Evolutionary conservation across 2,888 invertebrate species (phyloP), one percentile per base, ranked within the genome.

Genomic region (Ptychoptera contaminata): DNA sequence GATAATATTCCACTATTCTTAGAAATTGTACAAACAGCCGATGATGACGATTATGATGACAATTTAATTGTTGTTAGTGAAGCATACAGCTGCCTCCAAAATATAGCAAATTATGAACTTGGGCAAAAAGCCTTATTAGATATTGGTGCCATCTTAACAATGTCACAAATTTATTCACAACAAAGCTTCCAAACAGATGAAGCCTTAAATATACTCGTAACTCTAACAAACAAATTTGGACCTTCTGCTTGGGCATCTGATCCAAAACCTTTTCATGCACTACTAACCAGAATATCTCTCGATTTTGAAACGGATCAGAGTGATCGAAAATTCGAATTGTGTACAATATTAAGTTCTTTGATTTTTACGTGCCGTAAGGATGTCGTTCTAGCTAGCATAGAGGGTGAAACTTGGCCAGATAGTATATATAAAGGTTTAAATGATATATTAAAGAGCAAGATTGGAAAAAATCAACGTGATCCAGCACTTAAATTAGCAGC

Each of bases 121-220:
- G 88, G 90, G 0, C 82, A 85, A 56, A 79, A 82, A 58, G 82
- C 84, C 0, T 68, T 92, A 1, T 72, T 86, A 36, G 77, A 81
- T 51, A 76, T 79, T 34, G 82, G 82, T 43, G 86, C 83, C 10
- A 78, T 90, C 46, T 73, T 76, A 1, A 84, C 80, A 63, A 81
- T 87, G 79, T 80, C 82, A 40, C 82, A 86, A 59, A 84, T 90
- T 51, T 91, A 90, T 60, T 76, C 84, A 0, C 82, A 83, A 50
- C 87, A 86, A 61, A 84, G 85, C 61, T 88, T 90, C 57, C 86
- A 88, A 62, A 86, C 86, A 1, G 91, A 91, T 58, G 85, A 88
- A 61, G 88, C 90, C 0, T 67, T 90, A 32, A 82, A 83, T 55
- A 76, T 91, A 53, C 70, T 88, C 44, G 83, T 84, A 2, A 75